Evolutionary conservation across 37 sponge, comb jelly and placozoan genomes (phyloP), one percentile per base, ranked within the genome.

Genomic region (Agelas oroides): DNA sequence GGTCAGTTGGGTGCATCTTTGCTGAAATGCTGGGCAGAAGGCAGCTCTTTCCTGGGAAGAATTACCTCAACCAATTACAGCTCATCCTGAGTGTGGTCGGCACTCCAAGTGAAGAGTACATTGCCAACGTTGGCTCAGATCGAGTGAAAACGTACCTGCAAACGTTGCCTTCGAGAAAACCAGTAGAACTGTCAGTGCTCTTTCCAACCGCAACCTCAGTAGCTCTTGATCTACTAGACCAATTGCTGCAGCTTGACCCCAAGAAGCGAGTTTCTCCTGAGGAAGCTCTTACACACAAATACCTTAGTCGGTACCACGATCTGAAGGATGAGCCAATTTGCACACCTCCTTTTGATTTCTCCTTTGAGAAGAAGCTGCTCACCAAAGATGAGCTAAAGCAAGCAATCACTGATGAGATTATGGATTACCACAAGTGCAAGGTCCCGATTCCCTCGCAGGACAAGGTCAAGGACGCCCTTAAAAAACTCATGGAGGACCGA

Each of bases 1-100:
- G 96, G 96, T 95, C 96, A 0, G 91, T 93, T 18, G 96, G 96
- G 59, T 95, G 96, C 59, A 93, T 95, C 35, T 90, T 92, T 75
- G 96, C 91, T 21, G 96, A 96, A 78, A 90, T 96, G 94, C 72
- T 96, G 14, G 95, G 85, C 23, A 57, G 96, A 18, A 76, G 90
- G 59, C 95, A 93, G 53, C 76, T 96, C 17, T 96, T 96, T 56
- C 96, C 96, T 14, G 96, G 96, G 0, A 93, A 88, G 54, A 88
- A 92, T 73, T 96, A 93, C 68, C 80, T 96, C 30, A 77, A 93
- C 73, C 96, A 96, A 75, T 82, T 96, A 0, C 92, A 93, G 75
- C 84, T 96, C 64, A 93, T 96, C 25, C 86, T 96, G 52, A 79
- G 88, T 76, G 96, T 96, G 23, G 84, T 96, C 58, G 96, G 96